Conservation (phyloP, 2,888 invertebrate genomes). For the Brenthis ino region DNA sequence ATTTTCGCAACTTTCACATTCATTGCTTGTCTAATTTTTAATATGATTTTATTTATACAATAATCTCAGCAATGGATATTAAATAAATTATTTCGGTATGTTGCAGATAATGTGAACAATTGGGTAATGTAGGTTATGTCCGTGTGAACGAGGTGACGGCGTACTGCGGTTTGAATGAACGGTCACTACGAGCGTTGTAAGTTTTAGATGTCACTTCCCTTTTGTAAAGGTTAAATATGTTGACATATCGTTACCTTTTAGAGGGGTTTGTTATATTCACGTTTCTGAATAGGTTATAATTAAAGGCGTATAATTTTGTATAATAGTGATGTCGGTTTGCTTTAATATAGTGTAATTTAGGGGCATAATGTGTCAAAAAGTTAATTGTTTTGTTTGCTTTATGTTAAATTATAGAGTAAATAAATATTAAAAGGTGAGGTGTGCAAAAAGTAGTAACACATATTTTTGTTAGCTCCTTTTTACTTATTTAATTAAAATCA, state of each 20-base stretch:
- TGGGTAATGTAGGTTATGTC: slow-evolving; percentile 32
- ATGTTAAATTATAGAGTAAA: too few relatives aligned
- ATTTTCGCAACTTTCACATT: neutral
- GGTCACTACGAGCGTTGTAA: slow-evolving; percentile 34
- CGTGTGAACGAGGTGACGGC: slow-evolving; percentile 49
- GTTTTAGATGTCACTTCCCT: slow-evolving; percentile 46
- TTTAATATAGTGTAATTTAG: neutral
- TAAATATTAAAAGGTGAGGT: too few relatives aligned
- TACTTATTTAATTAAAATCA: too few relatives aligned
- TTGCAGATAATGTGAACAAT: slow-evolving; percentile 15
- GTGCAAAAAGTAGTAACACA: too few relatives aligned
- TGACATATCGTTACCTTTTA: slow-evolving; percentile 32
- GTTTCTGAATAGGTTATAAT: neutral
- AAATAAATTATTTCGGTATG: neutral
- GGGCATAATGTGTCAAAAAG: neutral
- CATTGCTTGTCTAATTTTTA: slow-evolving; percentile 1
- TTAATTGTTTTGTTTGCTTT: too few relatives aligned
- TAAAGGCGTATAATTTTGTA: neutral
- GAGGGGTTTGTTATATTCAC: slow-evolving; percentile 18
- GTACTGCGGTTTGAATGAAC: slow-evolving; percentile 50
- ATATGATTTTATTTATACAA: neutral
- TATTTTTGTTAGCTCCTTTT: too few relatives aligned
- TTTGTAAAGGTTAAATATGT: slow-evolving; percentile 36
- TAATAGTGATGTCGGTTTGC: neutral
- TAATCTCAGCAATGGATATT: slow-evolving; percentile 11